Evolutionary conservation across 2,888 invertebrate species (phyloP).

Genomic region (Gibbula magus): DNA sequence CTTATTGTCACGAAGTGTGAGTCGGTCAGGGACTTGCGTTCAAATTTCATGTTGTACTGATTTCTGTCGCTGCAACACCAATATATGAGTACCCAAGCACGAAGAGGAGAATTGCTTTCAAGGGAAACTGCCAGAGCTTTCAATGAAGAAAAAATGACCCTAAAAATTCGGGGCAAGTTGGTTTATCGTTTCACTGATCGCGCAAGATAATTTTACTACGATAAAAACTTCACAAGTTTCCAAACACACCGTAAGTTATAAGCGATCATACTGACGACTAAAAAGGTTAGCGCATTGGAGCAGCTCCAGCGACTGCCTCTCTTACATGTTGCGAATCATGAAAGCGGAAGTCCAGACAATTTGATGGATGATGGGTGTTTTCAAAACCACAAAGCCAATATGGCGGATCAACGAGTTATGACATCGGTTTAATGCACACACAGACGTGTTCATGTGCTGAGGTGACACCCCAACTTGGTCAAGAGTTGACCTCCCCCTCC

Average conservation of each 20-base stretch:
- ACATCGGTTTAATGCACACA: conserved; percentile 6
- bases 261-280: conserved; percentile 3
- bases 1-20: not conserved
- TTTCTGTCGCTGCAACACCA: not conserved
- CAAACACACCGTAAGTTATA: not conserved
- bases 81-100: not conserved
- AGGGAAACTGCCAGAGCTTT: not conserved
- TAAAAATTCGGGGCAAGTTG: not conserved
- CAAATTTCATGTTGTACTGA: conserved; percentile 1
- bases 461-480: not conserved
- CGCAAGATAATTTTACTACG: not conserved
- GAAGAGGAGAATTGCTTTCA: not conserved
- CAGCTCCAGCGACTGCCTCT: not conserved
- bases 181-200: conserved; percentile 8
- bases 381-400: conserved; percentile 8
- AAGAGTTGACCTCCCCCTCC: not conserved
- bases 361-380: conserved; percentile 1
- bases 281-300: not conserved
- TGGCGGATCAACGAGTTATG: conserved; percentile 6
- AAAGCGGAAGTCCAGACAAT: conserved; percentile 11
- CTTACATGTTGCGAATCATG: not conserved
- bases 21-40: not conserved
- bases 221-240: conserved; percentile 11
- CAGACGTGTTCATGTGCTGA: not conserved
- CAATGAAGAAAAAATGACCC: not conserved